phyloP scores from a whole-genome alignment of 2,888 invertebrate species.

The Bombylius major region DNA sequence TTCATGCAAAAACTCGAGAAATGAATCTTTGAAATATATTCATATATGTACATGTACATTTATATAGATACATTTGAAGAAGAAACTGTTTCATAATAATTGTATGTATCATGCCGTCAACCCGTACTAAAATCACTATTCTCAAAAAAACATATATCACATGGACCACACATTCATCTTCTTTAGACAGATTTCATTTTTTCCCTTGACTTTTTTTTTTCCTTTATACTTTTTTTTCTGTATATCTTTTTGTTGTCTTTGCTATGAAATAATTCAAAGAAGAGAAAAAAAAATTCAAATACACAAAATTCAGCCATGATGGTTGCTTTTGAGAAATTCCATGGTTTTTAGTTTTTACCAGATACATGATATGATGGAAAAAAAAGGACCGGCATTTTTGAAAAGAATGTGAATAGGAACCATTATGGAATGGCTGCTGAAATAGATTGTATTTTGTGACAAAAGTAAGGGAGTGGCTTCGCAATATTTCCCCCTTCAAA shows the following conservation, averaged over 20 bases:
- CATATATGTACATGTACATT: not conserved
- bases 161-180: constrained; percentile 8
- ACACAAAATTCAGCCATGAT: constrained; percentile 3
- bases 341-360: not conserved
- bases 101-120: not conserved
- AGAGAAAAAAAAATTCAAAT: not conserved
- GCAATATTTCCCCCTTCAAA: not conserved
- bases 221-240: not conserved
- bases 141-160: constrained; percentile 1
- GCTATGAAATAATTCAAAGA: not conserved
- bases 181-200: not conserved
- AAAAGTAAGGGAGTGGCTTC: not conserved
- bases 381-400: not conserved
- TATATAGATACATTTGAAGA: not conserved
- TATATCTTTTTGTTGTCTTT: not conserved
- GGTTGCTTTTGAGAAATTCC: constrained; percentile 7
- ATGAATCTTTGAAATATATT: not conserved
- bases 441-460: not conserved
- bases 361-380: not conserved
- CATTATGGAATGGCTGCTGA: not conserved
- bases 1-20: constrained; percentile 1
- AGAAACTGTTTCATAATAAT: not conserved
- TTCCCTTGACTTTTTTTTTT: not conserved
- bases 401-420: not conserved
- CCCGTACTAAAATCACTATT: not conserved